Evolutionary conservation across 2,888 invertebrate species (phyloP), one percentile per base, ranked within the genome.

Genomic region (Tenthredo mesomela): DNA sequence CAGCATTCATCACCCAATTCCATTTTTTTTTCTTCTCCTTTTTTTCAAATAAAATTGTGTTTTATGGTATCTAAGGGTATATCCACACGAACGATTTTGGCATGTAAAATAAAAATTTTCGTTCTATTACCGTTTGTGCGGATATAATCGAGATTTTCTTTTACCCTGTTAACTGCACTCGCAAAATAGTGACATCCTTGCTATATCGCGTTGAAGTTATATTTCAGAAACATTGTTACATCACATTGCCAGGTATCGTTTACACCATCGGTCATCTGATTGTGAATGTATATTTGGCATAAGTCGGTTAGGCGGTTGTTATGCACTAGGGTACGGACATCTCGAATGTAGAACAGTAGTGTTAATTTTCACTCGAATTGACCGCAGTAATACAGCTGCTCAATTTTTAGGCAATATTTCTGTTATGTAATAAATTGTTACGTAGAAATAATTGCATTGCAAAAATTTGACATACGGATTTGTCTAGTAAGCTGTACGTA

Each of bases 161-260:
- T 47, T 25, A 21, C 61, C 12, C 61, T 61, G 9, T n/a, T 1
- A 54, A 54, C 54, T n/a, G n/a, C n/a, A n/a, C n/a, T n/a, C 7
- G n/a, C n/a, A 7, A n/a, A n/a, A 54, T 54, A 54, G 54, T n/a
- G 2, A n/a, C 54, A n/a, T 54, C 54, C n/a, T n/a, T 54, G 54
- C 54, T n/a, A 54, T 54, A 54, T 54, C n/a, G n/a, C 54, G n/a
- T 54, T 54, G 54, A n/a, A 54, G n/a, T 54, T 54, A 54, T 54
- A 54, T 54, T n/a, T 7, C 1, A 54, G 54, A 54, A 54, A 54
- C 54, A 54, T 54, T n/a, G 54, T 54, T 54, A 54, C 54, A 54
- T 54, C 54, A 54, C 7, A 54, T 54, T 54, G 6, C 54, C n/a
- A 54, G 54, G n/a, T n/a, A 54, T 54, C n/a, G 54, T n/a, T 54